These are phyloP conservation scores for Microvelia longipes DNA, from an alignment of 1,140 invertebrate species.

Conservation along the genomic window DNA sequence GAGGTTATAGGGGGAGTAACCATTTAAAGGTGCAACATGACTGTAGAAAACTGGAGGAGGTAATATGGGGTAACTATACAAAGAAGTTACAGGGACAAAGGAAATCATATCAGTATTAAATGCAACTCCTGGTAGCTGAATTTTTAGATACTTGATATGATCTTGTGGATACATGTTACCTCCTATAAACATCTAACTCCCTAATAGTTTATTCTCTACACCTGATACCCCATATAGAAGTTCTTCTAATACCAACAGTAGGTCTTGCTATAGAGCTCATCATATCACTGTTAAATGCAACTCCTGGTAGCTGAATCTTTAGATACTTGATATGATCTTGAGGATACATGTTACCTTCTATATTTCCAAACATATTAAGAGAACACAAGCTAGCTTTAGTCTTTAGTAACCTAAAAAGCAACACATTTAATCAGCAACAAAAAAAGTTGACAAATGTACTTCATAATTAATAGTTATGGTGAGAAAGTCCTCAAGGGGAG, in stretches of 20 bases:
- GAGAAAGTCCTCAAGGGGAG: no score
- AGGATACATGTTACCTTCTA: neutral
- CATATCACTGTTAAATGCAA: neutral
- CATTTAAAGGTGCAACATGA: no score
- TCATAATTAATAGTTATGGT: no score
- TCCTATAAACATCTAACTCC: neutral
- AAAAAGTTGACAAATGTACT: no score
- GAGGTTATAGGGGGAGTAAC: no score
- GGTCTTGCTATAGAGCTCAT: constrained; percentile 56
- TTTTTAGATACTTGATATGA: neutral
- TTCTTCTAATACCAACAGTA: constrained; percentile 65
- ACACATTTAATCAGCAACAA: no score
- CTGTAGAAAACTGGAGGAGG: no score
- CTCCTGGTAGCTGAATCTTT: neutral
- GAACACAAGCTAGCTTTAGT: neutral
- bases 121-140: neutral
- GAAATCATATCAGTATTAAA: neutral
- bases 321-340: neutral
- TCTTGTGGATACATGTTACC: neutral
- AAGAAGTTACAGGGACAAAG: no score
- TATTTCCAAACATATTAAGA: neutral
- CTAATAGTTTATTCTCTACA: constrained; percentile 69
- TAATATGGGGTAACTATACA: no score
- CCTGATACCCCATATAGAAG: constrained; percentile 73
- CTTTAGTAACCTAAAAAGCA: no score